These are phyloP conservation scores for Halictus ligatus DNA, from an alignment of 2,888 invertebrate genomes.

Conservation along the genomic window DNA sequence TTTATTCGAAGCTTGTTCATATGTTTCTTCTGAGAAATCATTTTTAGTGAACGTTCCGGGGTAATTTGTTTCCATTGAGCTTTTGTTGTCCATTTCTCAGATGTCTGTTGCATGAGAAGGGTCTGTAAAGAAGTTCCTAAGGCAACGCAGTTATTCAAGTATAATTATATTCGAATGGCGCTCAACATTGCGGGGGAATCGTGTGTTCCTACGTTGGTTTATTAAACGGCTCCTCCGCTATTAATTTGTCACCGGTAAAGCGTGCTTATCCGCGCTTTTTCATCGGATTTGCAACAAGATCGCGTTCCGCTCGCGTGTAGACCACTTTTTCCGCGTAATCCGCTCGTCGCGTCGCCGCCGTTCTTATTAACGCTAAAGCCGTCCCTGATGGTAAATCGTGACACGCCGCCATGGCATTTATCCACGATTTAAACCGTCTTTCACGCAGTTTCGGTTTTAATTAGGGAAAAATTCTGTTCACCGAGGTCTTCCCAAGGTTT, in stretches of 20 bases:
- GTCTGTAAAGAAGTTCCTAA: not conserved
- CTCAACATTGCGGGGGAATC: not conserved
- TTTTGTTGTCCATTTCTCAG: not conserved
- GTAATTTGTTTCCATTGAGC: not conserved
- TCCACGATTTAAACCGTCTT: not conserved
- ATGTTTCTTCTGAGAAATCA: not conserved
- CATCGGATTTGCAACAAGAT: not conserved
- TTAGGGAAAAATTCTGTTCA: conserved; percentile 1
- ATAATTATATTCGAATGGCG: not conserved
- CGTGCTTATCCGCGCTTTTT: conserved; percentile 42
- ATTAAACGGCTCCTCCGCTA: conserved; percentile 18
- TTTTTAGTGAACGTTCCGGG: not conserved
- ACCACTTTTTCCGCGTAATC: conserved; percentile 4
- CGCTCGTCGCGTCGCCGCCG: not conserved
- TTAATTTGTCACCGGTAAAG: conserved; percentile 50
- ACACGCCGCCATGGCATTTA: not conserved
- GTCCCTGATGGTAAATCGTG: not conserved
- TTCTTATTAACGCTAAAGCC: conserved; percentile 1
- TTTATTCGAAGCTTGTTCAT: not conserved
- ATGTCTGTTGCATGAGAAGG: not conserved
- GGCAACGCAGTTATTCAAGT: not conserved
- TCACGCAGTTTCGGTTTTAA: not conserved
- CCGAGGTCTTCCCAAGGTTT: not conserved
- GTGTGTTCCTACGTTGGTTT: not conserved
- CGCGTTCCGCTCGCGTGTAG: conserved; percentile 21